Percentiles rank a stretch among this genome's conserved stretches.
Conservation (phyloP, 2,797 vertebrate genomes). For the Acridotheres tristis region DNA sequence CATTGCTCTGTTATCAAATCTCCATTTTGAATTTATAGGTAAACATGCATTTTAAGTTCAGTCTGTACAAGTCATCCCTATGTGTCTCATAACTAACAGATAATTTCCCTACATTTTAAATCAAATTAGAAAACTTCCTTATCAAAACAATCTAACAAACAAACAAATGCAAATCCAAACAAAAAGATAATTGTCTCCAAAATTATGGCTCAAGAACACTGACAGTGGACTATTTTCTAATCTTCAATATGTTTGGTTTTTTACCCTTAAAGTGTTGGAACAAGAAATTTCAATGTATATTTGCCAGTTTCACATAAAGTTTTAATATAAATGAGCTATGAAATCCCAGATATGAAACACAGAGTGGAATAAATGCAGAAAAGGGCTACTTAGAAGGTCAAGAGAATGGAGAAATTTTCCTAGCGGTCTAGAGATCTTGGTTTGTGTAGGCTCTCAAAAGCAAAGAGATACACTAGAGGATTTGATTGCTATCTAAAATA, state of each 20-base stretch:
- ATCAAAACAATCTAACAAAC: background rate
- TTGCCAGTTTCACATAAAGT: background rate
- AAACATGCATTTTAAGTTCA: background rate
- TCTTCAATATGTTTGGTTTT: background rate
- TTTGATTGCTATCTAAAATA: background rate
- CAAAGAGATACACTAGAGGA: background rate
- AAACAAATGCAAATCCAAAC: background rate
- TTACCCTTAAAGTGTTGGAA: background rate
- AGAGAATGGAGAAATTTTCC: background rate
- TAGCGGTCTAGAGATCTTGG: background rate
- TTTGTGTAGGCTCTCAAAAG: background rate
- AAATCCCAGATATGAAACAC: background rate
- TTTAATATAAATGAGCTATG: background rate
- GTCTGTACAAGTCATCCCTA: background rate
- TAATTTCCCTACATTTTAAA: background rate
- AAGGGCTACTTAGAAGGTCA: background rate
- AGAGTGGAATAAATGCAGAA: background rate
- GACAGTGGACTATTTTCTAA: background rate
- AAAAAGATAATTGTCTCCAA: background rate
- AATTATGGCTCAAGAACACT: background rate
- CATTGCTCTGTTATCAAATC: background rate
- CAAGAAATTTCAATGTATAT: background rate
- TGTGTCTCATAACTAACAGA: background rate
- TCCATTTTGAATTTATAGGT: background rate
- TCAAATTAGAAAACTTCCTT: background rate